Conservation (phyloP, 1,140 invertebrate genomes). For the Eupristina koningsbergeri region DNA sequence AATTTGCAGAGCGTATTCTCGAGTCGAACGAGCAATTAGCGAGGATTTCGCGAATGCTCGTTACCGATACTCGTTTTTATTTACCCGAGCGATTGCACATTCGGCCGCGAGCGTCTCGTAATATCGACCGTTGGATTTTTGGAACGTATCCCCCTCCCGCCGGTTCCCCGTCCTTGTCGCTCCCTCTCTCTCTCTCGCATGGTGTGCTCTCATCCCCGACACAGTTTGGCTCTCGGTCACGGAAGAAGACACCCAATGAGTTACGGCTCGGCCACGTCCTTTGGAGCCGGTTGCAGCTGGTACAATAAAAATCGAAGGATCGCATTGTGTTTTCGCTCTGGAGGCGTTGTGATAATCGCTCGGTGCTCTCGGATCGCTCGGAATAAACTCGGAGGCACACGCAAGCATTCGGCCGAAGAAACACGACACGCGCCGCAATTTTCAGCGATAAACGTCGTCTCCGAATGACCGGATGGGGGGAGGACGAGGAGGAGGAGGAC, state of each 20-base stretch:
- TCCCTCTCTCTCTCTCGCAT: neutral
- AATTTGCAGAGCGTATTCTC: neutral
- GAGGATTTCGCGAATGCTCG: conserved; percentile 18
- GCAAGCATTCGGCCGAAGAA: conserved; percentile 39
- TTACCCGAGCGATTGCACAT: neutral
- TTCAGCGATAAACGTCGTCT: conserved; percentile 43
- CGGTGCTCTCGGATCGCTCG: conserved; percentile 52
- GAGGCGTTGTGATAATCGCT: conserved; percentile 62
- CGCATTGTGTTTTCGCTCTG: conserved; percentile 62
- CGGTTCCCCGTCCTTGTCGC: neutral
- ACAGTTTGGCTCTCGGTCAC: conserved; percentile 64
- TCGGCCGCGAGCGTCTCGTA: neutral
- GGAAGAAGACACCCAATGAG: conserved; percentile 41
- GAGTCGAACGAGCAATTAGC: conserved; percentile 32
- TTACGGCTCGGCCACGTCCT: conserved; percentile 61
- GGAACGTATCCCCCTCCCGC: neutral
- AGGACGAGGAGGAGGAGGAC: neutral
- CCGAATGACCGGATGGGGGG: neutral
- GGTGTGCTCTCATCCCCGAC: conserved; percentile 48
- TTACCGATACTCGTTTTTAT: conserved; percentile 28
- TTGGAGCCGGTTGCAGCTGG: conserved; percentile 63
- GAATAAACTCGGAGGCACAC: conserved; percentile 54
- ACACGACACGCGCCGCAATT: conserved; percentile 54
- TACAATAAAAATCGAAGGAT: conserved; percentile 68
- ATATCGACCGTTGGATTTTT: neutral